phyloP scores from a whole-genome alignment of 2,888 invertebrate genomes.

The Xanthostigma xanthostigma region DNA sequence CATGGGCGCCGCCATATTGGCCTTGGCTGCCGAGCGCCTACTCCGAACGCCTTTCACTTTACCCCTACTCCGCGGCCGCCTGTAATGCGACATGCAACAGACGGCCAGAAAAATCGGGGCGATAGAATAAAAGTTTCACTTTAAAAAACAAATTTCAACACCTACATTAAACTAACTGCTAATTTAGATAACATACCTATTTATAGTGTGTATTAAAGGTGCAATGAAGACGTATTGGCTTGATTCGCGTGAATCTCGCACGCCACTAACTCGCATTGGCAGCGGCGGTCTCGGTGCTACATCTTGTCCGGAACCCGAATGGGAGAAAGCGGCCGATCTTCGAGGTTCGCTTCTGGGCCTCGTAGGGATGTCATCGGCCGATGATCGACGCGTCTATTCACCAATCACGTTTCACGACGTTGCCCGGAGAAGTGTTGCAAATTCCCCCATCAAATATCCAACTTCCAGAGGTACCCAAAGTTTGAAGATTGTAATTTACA shows the following conservation, averaged over 20 bases:
- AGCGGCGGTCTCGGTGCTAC: conserved; percentile 30
- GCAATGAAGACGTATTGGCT: conserved; percentile 85
- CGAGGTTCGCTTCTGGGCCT: conserved; percentile 26
- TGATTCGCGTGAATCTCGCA: conserved; percentile 52
- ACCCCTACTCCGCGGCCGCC: too few relatives aligned
- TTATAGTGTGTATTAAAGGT: conserved; percentile 29
- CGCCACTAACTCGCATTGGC: conserved; percentile 31
- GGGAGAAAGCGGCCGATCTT: conserved; percentile 33
- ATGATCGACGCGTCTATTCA: conserved; percentile 60
- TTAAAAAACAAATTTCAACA: too few relatives aligned
- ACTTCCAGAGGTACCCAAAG: conserved; percentile 24
- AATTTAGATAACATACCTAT: too few relatives aligned
- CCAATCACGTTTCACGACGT: conserved; percentile 77
- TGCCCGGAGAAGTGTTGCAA: conserved; percentile 60
- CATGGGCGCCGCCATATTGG: too few relatives aligned
- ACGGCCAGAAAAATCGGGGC: too few relatives aligned
- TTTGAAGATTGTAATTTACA: background rate
- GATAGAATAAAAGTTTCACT: too few relatives aligned
- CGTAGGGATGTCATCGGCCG: conserved; percentile 24
- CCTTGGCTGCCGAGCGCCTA: too few relatives aligned
- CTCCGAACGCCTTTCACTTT: too few relatives aligned
- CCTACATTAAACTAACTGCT: too few relatives aligned
- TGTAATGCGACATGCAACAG: too few relatives aligned
- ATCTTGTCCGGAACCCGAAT: conserved; percentile 30
- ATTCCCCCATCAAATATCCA: conserved; percentile 47